Evolutionary conservation across 2,888 invertebrate species (phyloP), one percentile per base, ranked within the genome.

Genomic region (Eurytoma californica): DNA sequence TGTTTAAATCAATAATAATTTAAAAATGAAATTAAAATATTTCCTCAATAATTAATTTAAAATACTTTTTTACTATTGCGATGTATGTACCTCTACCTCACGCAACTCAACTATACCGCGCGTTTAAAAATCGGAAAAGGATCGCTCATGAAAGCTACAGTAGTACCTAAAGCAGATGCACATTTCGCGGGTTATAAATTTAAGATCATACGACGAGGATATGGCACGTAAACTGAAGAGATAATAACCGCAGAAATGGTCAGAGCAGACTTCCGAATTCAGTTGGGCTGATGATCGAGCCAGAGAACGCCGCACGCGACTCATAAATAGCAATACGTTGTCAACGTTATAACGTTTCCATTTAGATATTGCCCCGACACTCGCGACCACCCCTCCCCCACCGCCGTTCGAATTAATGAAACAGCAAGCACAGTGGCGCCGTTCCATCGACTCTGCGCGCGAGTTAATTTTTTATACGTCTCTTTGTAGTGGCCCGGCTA

Each of bases 241-340:
- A 79, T 79, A 73, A 79, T 79, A 79, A 79, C 78, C 73, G 65
- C 69, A 63, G 78, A 49, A 73, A 79, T 68, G 78, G 69, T 55
- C 55, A 39, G 39, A 16, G 49, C 68, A 73, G 78, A 55, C 18
- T 28, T 47, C 12, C 58, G 63, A 16, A 30, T 4, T 14, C 24
- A n/a, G 9, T 16, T 53, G 53, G 12, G 60, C 72, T 39, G 53
- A 72, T 72, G 77, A 30, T 49, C 63, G 20, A 63, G 57, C 24
- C n/a, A 53, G 63, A 39, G 12, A 28, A 5, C 30, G 28, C 39
- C 30, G 72, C 78, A 63, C 63, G 68, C 78, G 55, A 51, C 24
- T 73, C 78, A 63, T 79, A 79, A 79, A 79, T 79, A 79, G 69
- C 78, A 66, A 77, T 72, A 60, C 72, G 53, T 72, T 77, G 72